phyloP scores from a whole-genome alignment of 2,797 vertebrate species.

The Moxostoma hubbsi region DNA sequence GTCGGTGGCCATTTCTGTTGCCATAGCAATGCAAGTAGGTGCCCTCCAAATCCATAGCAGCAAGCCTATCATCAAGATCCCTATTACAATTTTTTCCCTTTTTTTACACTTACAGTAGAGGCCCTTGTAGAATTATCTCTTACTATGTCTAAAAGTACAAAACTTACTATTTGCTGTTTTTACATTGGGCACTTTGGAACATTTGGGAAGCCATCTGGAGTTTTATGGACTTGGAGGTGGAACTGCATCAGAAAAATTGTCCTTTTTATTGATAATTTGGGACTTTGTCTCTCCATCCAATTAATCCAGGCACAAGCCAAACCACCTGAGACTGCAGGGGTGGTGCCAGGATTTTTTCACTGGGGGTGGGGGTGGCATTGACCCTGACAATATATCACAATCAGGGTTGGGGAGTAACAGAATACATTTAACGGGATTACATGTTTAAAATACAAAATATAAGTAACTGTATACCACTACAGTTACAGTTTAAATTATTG shows the following conservation, averaged over 20 bases:
- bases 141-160: constrained; percentile 9
- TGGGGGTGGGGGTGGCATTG: no score
- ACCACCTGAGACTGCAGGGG: constrained; percentile 47
- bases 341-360: no score
- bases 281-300: constrained; percentile 30
- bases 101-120: constrained; percentile 30
- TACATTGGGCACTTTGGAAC: not conserved
- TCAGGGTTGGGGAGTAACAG: no score
- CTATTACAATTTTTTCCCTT: constrained; percentile 56
- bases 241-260: constrained; percentile 41
- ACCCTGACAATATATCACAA: no score
- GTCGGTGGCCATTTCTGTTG: constrained; percentile 68
- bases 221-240: constrained; percentile 23
- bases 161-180: not conserved
- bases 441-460: no score
- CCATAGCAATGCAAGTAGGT: constrained; percentile 74
- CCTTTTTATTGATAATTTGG: constrained; percentile 49
- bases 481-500: no score
- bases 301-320: constrained; percentile 36
- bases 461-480: no score
- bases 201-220: not conserved
- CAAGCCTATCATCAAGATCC: constrained; percentile 56
- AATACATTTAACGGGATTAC: no score
- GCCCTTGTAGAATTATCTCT: not conserved
- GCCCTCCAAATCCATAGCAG: constrained; percentile 69